Evolutionary conservation across 2,888 invertebrate species (phyloP), one percentile per base, ranked within the genome.

Genomic region (Clepsis dumicolana): DNA sequence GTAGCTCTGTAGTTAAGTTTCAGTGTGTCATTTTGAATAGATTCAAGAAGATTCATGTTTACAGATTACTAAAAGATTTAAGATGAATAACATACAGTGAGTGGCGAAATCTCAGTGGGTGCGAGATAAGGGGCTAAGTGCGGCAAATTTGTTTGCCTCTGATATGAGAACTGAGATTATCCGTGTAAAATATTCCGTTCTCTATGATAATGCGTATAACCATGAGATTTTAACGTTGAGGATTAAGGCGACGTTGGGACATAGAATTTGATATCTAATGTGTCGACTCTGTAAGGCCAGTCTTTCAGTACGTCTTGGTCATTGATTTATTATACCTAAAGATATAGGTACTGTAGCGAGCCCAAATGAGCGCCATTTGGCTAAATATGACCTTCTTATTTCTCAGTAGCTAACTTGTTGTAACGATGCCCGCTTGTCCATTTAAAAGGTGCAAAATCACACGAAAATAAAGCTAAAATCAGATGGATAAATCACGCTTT

Each of bases 101-200:
- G 41, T 66, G 63, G 57, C 41, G 64, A 68, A 64, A 68, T 64
- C 68, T 64, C 64, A 59, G 64, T 63, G 53, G 62, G 4, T 54
- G 35, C 35, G 59, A 64, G 64, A 69, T 64, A 64, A 69, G 48
- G 41, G 50, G 76, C 74, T 78, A 74, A 75, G 80, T 77, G 76
- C 75, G 75, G 78, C 79, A 84, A 84, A 84, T 88, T 83, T 89
- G 89, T 88, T 90, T 89, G 86, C 86, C 77, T 83, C 84, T 86
- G 90, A 90, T 91, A 92, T 85, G 76, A 83, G 80, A 80, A 84
- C 79, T 85, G 68, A 89, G 91, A 91, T 93, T 86, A 91, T 88
- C 89, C 84, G 72, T 77, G 74, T 78, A 82, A 88, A 89, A 90
- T 86, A 87, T 88, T 88, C 89, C 86, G 76, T 72, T 78, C 78